phyloP scores from a whole-genome alignment of 92 coral and sea anemone genomes.

The Zoanthus sansibaricus region DNA sequence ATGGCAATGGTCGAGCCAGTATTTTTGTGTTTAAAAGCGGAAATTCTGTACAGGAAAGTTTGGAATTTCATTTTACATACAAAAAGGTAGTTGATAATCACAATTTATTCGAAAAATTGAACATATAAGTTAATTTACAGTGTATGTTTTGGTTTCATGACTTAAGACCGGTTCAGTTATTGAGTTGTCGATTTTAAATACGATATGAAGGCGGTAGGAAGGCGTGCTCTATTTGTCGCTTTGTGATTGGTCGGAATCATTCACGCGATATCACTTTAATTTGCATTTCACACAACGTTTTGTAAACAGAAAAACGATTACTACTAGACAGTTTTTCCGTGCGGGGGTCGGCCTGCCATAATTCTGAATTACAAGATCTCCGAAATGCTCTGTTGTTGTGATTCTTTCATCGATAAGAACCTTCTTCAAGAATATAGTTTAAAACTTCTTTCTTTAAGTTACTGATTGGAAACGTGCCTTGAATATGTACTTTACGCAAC shows the following conservation, averaged over 20 bases:
- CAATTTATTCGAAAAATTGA: background rate
- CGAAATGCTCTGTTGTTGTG: background rate
- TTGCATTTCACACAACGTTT: slow-evolving; percentile 23
- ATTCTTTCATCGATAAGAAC: background rate
- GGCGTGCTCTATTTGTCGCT: slow-evolving; percentile 66
- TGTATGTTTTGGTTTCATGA: slow-evolving; percentile 7
- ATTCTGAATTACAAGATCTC: background rate
- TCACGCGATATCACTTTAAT: slow-evolving; percentile 23
- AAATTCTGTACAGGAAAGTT: background rate
- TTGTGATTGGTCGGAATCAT: slow-evolving; percentile 59
- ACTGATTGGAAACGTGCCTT: slow-evolving; percentile 7
- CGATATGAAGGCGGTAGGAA: slow-evolving; percentile 60
- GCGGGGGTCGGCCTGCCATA: slow-evolving; percentile 13
- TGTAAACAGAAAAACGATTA: slow-evolving; percentile 29
- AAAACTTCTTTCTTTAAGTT: background rate
- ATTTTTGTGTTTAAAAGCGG: background rate
- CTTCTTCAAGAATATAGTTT: background rate
- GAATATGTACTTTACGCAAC: background rate
- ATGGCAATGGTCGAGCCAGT: background rate
- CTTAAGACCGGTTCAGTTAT: slow-evolving; percentile 3
- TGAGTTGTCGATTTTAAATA: slow-evolving; percentile 35
- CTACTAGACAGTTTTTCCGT: background rate
- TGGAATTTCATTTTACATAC: background rate
- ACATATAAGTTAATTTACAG: background rate
- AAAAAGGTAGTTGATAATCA: background rate